A percentile compares a stretch with the other conserved stretches of the same genome.
These are phyloP conservation scores for Malacoctenus gilli DNA, from an alignment of 2,797 vertebrate genomes.

Conservation along the genomic window DNA sequence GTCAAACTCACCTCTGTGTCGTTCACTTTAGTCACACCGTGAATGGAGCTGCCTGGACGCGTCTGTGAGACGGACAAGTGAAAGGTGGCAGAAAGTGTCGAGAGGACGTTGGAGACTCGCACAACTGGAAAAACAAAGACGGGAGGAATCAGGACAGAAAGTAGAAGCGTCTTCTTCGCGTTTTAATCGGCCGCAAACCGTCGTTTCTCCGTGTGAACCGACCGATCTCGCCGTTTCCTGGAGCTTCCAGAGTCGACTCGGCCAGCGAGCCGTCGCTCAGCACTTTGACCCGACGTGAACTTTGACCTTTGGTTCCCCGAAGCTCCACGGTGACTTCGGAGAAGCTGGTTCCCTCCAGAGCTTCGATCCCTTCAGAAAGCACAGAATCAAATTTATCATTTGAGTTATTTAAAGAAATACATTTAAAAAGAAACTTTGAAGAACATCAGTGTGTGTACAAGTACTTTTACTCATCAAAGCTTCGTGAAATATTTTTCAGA, in stretches of 20 bases:
- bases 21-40: too few relatives aligned
- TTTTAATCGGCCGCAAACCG: too few relatives aligned
- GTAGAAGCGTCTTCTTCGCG: too few relatives aligned
- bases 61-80: conserved; percentile 31
- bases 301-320: conserved; percentile 57
- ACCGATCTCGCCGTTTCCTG: conserved; percentile 67
- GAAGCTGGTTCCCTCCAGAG: conserved; percentile 34
- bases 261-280: conserved; percentile 63
- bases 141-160: neutral
- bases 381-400: neutral
- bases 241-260: conserved; percentile 42
- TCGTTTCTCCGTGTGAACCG: conserved; percentile 35
- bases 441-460: too few relatives aligned
- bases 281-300: conserved; percentile 49
- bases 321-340: conserved; percentile 58
- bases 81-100: too few relatives aligned
- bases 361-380: conserved; percentile 39
- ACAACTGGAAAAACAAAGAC: conserved; percentile 52
- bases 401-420: too few relatives aligned
- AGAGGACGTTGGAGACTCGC: too few relatives aligned
- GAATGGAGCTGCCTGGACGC: conserved; percentile 34
- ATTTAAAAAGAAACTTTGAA: too few relatives aligned
- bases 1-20: too few relatives aligned
- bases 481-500: too few relatives aligned
- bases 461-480: too few relatives aligned